Conservation (phyloP, 2,888 invertebrate species). For the Leucania comma region DNA sequence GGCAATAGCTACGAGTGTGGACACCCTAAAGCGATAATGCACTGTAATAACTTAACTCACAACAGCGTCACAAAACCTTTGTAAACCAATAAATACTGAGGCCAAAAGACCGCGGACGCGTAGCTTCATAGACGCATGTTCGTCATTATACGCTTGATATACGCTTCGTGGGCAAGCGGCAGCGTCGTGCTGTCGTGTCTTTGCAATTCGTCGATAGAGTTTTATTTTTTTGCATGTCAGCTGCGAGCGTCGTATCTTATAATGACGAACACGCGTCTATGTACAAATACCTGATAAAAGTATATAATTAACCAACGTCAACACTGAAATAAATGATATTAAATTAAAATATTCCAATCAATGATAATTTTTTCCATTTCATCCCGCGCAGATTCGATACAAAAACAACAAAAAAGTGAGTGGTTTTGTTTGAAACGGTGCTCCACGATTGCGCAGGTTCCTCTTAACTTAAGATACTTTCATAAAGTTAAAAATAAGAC, state of each 20-base stretch:
- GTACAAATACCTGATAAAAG: not conserved
- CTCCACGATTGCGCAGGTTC: constrained; percentile 47
- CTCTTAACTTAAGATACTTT: constrained; percentile 54
- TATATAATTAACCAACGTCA: not conserved
- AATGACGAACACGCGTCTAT: too few species aligned
- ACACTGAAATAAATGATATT: too few species aligned
- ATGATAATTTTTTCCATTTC: not conserved
- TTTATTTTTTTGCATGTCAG: too few species aligned
- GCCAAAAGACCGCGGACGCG: too few species aligned
- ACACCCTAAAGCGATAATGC: not conserved
- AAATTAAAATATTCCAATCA: not conserved
- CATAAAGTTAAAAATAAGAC: constrained; percentile 64
- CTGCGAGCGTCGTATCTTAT: too few species aligned
- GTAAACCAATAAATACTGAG: too few species aligned
- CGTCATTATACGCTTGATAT: too few species aligned
- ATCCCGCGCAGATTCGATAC: constrained; percentile 20
- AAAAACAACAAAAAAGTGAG: constrained; percentile 40
- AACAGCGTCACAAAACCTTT: not conserved
- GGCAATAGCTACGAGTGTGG: not conserved
- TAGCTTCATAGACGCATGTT: too few species aligned
- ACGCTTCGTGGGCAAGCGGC: too few species aligned
- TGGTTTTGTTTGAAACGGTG: constrained; percentile 31
- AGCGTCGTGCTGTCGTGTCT: too few species aligned
- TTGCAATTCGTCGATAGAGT: too few species aligned
- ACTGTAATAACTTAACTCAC: not conserved